Conservation (phyloP, 2,797 vertebrate genomes). For the Gila robusta region DNA sequence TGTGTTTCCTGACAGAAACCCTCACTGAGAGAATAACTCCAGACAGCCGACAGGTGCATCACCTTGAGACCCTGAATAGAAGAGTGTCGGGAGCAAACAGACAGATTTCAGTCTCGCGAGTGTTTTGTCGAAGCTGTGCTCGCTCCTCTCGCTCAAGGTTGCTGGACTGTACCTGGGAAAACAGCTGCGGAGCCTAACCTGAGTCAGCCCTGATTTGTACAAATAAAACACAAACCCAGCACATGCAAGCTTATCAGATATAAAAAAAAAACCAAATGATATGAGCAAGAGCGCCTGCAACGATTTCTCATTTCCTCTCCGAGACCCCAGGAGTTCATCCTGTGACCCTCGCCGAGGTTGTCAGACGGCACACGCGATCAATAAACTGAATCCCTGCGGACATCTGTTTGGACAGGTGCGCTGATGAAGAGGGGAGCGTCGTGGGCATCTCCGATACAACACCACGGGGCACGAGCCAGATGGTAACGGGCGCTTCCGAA, state of each 20-base stretch:
- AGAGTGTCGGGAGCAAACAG: neutral
- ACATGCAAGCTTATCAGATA: slow-evolving; percentile 43
- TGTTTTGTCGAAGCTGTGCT: neutral
- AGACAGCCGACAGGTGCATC: neutral
- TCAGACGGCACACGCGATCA: slow-evolving; percentile 61
- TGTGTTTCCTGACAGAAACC: slow-evolving; percentile 16
- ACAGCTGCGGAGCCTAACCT: slow-evolving; percentile 9
- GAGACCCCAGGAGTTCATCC: slow-evolving; percentile 44
- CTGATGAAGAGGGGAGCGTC: slow-evolving; percentile 77
- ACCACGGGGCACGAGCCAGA: slow-evolving; percentile 30
- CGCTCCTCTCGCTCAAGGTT: neutral
- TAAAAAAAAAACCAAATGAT: slow-evolving; percentile 47
- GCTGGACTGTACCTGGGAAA: neutral
- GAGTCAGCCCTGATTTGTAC: slow-evolving; percentile 8
- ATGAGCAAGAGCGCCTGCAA: slow-evolving; percentile 13
- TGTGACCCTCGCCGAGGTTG: slow-evolving; percentile 43
- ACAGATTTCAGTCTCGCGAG: slow-evolving; percentile 1
- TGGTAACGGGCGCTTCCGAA: slow-evolving; percentile 47
- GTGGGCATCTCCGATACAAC: slow-evolving; percentile 10
- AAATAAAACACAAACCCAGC: slow-evolving; percentile 33
- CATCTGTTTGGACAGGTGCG: slow-evolving; percentile 87
- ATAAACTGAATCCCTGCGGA: slow-evolving; percentile 73
- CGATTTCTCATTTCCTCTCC: slow-evolving; percentile 41
- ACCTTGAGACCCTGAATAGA: neutral
- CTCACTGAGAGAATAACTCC: neutral